These are phyloP conservation scores for Cheilosia grossa DNA, from an alignment of 2,888 invertebrate species.

Conservation along the genomic window DNA sequence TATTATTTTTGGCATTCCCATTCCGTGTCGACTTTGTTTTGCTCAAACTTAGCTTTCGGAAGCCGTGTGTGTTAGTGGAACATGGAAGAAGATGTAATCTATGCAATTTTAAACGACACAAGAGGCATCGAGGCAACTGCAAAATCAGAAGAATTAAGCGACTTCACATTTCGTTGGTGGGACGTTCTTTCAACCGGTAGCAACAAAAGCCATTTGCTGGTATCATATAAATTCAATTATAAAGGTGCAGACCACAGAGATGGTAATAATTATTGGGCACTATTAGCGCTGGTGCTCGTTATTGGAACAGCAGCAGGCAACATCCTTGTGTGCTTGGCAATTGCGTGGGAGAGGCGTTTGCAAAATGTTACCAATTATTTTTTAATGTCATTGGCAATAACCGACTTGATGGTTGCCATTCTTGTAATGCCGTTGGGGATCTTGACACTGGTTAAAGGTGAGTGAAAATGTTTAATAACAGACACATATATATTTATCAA, in stretches of 20 bases:
- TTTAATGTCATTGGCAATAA: slow-evolving; percentile 96
- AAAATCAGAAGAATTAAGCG: slow-evolving; percentile 15
- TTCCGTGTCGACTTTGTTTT: slow-evolving; percentile 1
- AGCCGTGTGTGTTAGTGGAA: slow-evolving; percentile 43
- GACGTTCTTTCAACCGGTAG: slow-evolving; percentile 31
- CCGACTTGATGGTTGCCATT: slow-evolving; percentile 96
- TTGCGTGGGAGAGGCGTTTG: slow-evolving; percentile 94
- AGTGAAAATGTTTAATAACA: slow-evolving; percentile 80
- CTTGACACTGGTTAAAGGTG: slow-evolving; percentile 91
- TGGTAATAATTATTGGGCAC: slow-evolving; percentile 92
- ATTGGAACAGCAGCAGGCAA: slow-evolving; percentile 95
- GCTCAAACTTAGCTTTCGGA: neutral
- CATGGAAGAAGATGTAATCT: slow-evolving; percentile 80
- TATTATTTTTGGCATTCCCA: neutral
- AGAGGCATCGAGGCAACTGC: slow-evolving; percentile 71
- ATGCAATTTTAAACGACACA: slow-evolving; percentile 76
- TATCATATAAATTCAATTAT: slow-evolving; percentile 41
- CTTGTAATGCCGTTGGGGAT: slow-evolving; percentile 98
- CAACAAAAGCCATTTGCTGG: slow-evolving; percentile 31
- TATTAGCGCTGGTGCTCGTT: slow-evolving; percentile 90
- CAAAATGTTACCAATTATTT: slow-evolving; percentile 99
- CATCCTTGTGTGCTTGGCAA: slow-evolving; percentile 96
- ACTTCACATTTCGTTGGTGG: slow-evolving; percentile 44
- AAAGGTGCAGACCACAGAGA: slow-evolving; percentile 64
- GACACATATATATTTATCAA: neutral